phyloP scores from a whole-genome alignment of 2,113 vertebrate species.

The Larimichthys polyactis region DNA sequence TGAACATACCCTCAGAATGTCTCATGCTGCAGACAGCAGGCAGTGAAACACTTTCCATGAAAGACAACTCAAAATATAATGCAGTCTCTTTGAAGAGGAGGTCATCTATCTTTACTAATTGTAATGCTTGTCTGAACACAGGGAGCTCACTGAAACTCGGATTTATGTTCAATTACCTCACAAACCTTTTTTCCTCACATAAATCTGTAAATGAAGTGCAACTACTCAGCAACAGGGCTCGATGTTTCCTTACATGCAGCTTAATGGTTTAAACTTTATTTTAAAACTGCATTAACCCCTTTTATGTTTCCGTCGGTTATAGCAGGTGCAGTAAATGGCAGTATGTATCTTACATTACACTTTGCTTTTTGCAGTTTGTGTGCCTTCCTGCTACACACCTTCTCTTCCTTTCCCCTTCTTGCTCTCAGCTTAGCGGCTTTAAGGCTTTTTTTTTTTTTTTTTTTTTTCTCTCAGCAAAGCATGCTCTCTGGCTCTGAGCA shows the following conservation, averaged over 20 bases:
- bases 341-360: slow-evolving; percentile 21
- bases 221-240: background rate
- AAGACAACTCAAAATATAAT: background rate
- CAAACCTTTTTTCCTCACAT: slow-evolving; percentile 1
- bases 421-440: slow-evolving; percentile 69
- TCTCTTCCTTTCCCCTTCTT: slow-evolving; percentile 55
- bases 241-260: background rate
- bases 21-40: slow-evolving; percentile 15
- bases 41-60: slow-evolving; percentile 22
- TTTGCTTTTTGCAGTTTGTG: slow-evolving; percentile 32
- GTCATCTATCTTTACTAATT: slow-evolving; percentile 31
- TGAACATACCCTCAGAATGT: slow-evolving; percentile 32
- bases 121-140: slow-evolving; percentile 1
- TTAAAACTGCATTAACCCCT: slow-evolving; percentile 34
- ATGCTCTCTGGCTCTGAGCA: slow-evolving; percentile 74
- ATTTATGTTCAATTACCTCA: slow-evolving; percentile 10
- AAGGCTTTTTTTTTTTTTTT: slow-evolving; percentile 59
- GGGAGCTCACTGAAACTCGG: background rate
- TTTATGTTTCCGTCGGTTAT: background rate
- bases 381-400: slow-evolving; percentile 48
- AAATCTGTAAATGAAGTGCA: background rate
- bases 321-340: slow-evolving; percentile 32
- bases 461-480: slow-evolving; percentile 42
- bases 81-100: slow-evolving; percentile 14
- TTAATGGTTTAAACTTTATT: slow-evolving; percentile 16